These are phyloP conservation scores for Stictocephala bisonia DNA, from an alignment of 2,888 invertebrate species.

Conservation along the genomic window DNA sequence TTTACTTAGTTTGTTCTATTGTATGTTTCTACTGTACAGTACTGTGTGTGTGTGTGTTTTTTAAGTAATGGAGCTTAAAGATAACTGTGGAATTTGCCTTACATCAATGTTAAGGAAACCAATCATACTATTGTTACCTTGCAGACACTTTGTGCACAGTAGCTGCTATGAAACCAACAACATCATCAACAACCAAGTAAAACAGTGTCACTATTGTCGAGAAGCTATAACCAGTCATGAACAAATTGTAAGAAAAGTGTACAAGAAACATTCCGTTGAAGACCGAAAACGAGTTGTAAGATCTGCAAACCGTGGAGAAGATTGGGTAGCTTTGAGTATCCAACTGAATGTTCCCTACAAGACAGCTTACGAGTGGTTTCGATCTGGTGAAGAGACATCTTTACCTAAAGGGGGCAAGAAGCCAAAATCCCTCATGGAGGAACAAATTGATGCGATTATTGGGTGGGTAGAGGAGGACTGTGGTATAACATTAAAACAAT, in stretches of 20 bases:
- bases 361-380: constrained; percentile 1
- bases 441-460: constrained; percentile 5
- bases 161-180: too few species aligned
- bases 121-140: too few species aligned
- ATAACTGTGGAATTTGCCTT: too few species aligned
- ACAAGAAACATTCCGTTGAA: background rate
- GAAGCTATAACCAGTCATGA: too few species aligned
- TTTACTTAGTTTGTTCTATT: too few species aligned
- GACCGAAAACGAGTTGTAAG: background rate
- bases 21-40: too few species aligned
- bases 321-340: background rate
- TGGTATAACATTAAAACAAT: background rate
- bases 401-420: background rate
- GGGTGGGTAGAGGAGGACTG: background rate
- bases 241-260: background rate
- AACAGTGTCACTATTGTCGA: too few species aligned
- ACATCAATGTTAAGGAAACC: too few species aligned
- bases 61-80: too few species aligned
- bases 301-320: background rate
- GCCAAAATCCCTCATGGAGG: background rate
- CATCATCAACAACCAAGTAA: too few species aligned
- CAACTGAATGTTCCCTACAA: constrained; percentile 19
- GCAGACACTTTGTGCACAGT: too few species aligned
- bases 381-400: background rate
- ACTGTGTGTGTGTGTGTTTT: too few species aligned